A percentile compares a stretch with the other conserved stretches of the same genome.
phyloP scores from a whole-genome alignment of 2,797 vertebrate species.

The Peromyscus eremicus region DNA sequence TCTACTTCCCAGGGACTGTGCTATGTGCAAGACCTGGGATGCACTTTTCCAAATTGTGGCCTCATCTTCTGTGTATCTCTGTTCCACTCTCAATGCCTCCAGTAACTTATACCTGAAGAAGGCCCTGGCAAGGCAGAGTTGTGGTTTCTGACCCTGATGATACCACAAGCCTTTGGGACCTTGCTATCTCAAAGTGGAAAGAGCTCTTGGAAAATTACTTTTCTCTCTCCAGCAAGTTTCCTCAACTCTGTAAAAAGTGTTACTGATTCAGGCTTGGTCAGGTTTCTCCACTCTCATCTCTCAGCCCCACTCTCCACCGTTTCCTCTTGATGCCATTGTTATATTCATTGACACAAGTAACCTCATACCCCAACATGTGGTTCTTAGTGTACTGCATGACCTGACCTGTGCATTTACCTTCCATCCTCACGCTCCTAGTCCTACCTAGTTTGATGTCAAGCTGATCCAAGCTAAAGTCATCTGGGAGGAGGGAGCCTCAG shows the following conservation, averaged over 20 bases:
- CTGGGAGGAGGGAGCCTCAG: not conserved
- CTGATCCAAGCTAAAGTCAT: not conserved
- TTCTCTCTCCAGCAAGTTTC: not conserved
- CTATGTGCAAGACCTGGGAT: not conserved
- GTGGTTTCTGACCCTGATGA: not conserved
- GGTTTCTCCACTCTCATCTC: not conserved
- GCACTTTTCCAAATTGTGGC: not conserved
- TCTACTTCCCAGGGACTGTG: not conserved
- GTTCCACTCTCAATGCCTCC: not conserved
- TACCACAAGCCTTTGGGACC: not conserved
- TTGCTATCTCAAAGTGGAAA: not conserved
- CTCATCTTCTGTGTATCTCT: not conserved
- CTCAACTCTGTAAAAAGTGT: not conserved
- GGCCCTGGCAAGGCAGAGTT: no score
- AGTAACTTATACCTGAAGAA: not conserved
- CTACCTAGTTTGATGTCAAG: not conserved
- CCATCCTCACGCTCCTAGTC: not conserved
- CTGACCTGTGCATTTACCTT: not conserved
- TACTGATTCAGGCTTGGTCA: not conserved
- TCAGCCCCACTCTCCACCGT: not conserved
- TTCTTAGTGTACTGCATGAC: not conserved
- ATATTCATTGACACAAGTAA: not conserved
- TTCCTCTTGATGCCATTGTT: not conserved
- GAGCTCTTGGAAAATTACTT: not conserved
- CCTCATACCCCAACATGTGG: not conserved